These are phyloP conservation scores for Bombus superbus DNA, from an alignment of 1,140 invertebrate species.

Conservation along the genomic window DNA sequence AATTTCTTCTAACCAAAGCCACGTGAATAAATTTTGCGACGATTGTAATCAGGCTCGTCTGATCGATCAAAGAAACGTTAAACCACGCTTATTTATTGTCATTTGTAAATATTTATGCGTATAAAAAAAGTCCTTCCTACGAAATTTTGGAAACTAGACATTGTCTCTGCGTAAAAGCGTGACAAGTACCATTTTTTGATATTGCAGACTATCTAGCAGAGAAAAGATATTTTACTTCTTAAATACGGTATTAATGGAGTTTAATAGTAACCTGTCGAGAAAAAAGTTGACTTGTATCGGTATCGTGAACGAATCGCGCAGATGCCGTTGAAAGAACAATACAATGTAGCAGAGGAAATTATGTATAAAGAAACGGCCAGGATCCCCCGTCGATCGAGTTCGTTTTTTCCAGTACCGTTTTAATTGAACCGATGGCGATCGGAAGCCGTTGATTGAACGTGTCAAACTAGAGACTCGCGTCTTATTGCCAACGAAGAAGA, in stretches of 20 bases:
- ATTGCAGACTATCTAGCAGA: no score
- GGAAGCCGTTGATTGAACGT: conserved; percentile 24
- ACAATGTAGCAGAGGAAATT: not conserved
- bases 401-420: conserved; percentile 39
- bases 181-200: not conserved
- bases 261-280: not conserved
- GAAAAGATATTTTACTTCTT: not conserved
- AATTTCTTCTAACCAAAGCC: no score
- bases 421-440: conserved; percentile 36
- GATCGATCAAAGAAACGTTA: no score
- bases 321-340: not conserved
- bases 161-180: not conserved
- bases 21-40: no score
- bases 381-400: not conserved
- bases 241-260: not conserved
- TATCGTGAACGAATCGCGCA: not conserved
- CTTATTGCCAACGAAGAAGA: not conserved
- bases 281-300: not conserved
- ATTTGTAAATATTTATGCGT: no score
- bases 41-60: no score
- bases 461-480: conserved; percentile 17
- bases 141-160: not conserved
- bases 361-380: not conserved
- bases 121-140: not conserved
- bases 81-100: no score